Evolutionary conservation across 2,113 vertebrate genomes (phyloP).

Genomic region (Perccottus glenii): DNA sequence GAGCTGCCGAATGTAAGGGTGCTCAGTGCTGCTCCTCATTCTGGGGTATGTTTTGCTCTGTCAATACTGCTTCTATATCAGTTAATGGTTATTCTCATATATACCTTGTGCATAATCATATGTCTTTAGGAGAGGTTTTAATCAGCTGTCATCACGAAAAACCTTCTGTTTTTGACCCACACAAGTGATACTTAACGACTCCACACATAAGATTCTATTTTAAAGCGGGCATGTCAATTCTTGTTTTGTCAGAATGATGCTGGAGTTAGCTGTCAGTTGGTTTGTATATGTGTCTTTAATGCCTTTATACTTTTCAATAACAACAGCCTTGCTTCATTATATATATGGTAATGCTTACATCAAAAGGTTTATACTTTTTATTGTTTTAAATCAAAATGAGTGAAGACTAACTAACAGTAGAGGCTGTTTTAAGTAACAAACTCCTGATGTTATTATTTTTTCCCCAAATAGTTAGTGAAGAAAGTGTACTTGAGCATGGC

Average conservation of each 20-base stretch:
- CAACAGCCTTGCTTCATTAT: background rate
- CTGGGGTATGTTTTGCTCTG: conserved; percentile 56
- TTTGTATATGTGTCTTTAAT: background rate
- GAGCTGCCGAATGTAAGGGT: conserved; percentile 53
- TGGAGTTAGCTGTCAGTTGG: background rate
- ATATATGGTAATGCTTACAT: background rate
- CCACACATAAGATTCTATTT: background rate
- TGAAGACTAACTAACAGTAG: too few species aligned
- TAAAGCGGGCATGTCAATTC: background rate
- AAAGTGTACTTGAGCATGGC: too few species aligned
- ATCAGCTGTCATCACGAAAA: conserved; percentile 24
- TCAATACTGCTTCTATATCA: conserved; percentile 59
- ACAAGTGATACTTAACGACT: conserved; percentile 2
- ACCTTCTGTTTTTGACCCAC: conserved; percentile 5
- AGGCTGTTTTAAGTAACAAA: too few species aligned
- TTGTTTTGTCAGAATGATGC: background rate
- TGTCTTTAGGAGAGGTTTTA: conserved; percentile 22
- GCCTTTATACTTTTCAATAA: background rate
- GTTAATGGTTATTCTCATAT: conserved; percentile 52
- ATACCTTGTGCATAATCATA: conserved; percentile 40
- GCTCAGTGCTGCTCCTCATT: conserved; percentile 51
- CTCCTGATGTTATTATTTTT: too few species aligned
- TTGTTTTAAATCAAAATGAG: background rate
- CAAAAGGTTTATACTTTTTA: background rate
- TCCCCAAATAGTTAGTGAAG: too few species aligned